These are phyloP conservation scores for Eupithecia centaureata DNA, from an alignment of 2,888 invertebrate genomes.

Conservation along the genomic window DNA sequence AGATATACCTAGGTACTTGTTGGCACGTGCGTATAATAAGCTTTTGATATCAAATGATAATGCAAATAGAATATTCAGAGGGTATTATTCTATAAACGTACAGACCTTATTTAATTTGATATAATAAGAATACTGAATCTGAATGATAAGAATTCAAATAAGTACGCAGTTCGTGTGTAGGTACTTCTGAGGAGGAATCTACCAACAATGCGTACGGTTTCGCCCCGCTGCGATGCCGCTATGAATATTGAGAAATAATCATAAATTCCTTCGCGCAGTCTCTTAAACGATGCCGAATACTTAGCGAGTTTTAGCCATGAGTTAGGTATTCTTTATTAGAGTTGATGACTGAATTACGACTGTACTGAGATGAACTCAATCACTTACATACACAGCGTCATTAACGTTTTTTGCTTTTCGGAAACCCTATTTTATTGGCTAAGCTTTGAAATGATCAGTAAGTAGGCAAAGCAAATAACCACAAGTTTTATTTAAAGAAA, in stretches of 20 bases:
- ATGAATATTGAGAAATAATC: conserved; percentile 78
- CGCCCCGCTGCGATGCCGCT: conserved; percentile 57
- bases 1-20: background rate
- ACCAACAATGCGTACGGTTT: conserved; percentile 65
- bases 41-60: conserved; percentile 3
- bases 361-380: background rate
- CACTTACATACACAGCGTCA: no score
- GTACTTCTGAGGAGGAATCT: conserved; percentile 67
- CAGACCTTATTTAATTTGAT: conserved; percentile 2
- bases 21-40: conserved; percentile 5
- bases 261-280: conserved; percentile 65
- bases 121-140: conserved; percentile 53
- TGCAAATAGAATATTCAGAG: conserved; percentile 3
- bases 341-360: conserved; percentile 4
- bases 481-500: background rate
- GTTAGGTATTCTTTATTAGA: conserved; percentile 12
- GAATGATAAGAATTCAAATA: conserved; percentile 74
- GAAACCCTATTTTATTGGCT: no score
- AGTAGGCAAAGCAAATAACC: background rate
- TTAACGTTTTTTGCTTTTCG: no score
- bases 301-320: conserved; percentile 51
- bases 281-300: conserved; percentile 56
- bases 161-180: conserved; percentile 71
- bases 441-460: background rate
- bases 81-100: background rate